These are phyloP conservation scores for Holothuria scabra DNA, from an alignment of 53 echinoderm and acorn worm species.

Conservation along the genomic window DNA sequence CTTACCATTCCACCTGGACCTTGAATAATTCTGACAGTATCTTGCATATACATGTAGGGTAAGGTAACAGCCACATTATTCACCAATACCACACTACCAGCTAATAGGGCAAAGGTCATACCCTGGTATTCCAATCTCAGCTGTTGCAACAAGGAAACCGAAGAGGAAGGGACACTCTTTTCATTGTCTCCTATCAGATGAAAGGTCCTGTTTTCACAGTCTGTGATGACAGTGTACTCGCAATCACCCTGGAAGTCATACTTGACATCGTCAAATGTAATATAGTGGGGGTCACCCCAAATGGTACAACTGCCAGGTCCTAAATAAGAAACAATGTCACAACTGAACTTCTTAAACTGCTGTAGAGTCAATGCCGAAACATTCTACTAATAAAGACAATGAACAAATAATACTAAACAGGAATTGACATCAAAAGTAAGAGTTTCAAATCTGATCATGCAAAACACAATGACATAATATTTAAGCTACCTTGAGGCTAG, in stretches of 20 bases:
- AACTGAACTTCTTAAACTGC: no score
- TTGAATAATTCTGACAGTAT: constrained; percentile 34
- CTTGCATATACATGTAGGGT: constrained; percentile 16
- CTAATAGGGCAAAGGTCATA: constrained; percentile 25
- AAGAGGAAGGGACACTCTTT: constrained; percentile 61
- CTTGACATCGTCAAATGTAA: constrained; percentile 58
- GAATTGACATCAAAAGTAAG: no score
- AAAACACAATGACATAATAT: no score
- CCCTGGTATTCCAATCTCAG: constrained; percentile 53
- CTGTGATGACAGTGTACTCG: constrained; percentile 64
- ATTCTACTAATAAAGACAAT: no score
- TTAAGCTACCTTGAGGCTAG: no score
- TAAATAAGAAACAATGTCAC: not conserved
- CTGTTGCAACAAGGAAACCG: constrained; percentile 54
- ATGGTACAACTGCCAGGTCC: constrained; percentile 61
- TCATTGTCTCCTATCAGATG: constrained; percentile 50
- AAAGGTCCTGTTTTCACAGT: constrained; percentile 58
- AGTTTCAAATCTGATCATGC: no score
- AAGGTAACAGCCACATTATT: constrained; percentile 7
- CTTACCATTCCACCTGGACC: constrained; percentile 16
- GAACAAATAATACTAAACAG: no score
- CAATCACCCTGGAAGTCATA: constrained; percentile 82
- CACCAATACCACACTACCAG: not conserved
- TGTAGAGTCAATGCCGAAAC: no score
- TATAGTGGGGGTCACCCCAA: constrained; percentile 76